Base-by-base conservation (phyloP, 2,113 vertebrate species). In the Callopanchax toddi region DNA sequence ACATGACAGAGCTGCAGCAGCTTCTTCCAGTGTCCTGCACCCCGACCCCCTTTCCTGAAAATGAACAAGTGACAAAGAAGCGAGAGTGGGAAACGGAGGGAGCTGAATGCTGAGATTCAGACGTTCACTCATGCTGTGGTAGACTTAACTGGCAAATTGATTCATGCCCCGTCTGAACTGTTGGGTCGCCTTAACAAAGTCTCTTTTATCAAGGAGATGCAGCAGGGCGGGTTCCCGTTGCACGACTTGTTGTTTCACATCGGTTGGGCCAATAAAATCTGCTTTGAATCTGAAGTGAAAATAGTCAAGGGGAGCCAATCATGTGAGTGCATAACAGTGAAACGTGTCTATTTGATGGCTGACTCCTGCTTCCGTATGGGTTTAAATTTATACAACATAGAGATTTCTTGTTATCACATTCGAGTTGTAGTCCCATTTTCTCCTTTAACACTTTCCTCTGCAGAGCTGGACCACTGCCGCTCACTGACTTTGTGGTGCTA, bases 201-300 rank as follows among this genome's bases (percentile, higher is more conserved):
- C 50, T 60, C 81, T 84, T 68, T 78, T 65, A 72, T 74, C 60
- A 53, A 53, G 66, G 73, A 49, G 71, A 69, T 63, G 71, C 63
- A 51, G 66, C 5, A 50, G 71, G 82, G 59, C 32, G 82, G 79
- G 66, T 76, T 60, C 22, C 43, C 50, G 1, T 59, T 29, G 75
- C 76, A 80, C 74, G 67, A 81, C 82, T 51, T 60, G 71, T 77
- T 70, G 79, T 84, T 63, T 45, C 68, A 72, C 79, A 68, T 85
- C 46, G 61, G 73, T 79, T 67, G 84, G 75, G 85, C 79, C 85
- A 84, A 86, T 86, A 87, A 83, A 83, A 82, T 78, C 75, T 77
- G 76, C 82, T 86, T 81, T 89, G 86, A 87, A 86, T 86, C 72
- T 82, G 77, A 89, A 86, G 76, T 72, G 81, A 81, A 81, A 68